Evolutionary conservation across 2,113 vertebrate genomes (phyloP), one percentile per base, ranked within the genome.

Genomic region (Psilopsiagon aymara): DNA sequence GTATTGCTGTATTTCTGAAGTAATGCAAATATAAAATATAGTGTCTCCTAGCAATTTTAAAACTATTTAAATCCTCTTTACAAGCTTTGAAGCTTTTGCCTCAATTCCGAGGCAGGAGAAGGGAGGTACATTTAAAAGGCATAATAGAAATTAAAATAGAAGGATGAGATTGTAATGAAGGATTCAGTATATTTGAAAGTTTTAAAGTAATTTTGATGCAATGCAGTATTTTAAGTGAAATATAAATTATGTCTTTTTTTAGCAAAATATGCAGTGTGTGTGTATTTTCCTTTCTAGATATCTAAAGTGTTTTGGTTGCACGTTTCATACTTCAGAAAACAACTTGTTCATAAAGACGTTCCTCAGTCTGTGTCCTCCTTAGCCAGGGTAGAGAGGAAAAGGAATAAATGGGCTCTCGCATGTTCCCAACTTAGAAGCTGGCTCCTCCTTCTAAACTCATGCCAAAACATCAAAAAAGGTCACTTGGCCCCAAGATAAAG

Each of bases 151-250:
- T 78, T 60, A 75, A 78, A 94, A 63, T 86, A 83, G 88, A 81
- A 75, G 18, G 80, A 90, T 71, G 76, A 68, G 11, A 52, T 47
- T 33, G 17, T 88, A 93, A 78, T n/a, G 64, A 52, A 41, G 66
- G 85, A 88, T 86, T 92, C 86, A 43, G 10, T 86, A 31, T 62
- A 68, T 92, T 55, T 92, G 70, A 91, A 92, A 93, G 66, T 33
- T 88, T 82, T 89, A 86, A 86, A 78, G 69, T 91, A 53, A 74
- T 75, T 14, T 71, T 86, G 29, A 60, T 92, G 62, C 27, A 60
- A 80, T 70, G 27, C 9, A 35, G 11, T 68, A 39, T 93, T 96
- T 75, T 82, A 79, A 23, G 66, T 71, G 62, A 79, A 87, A 75
- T 33, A 43, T 28, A 47, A 66, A 91, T 43, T 15, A 35, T 16